Evolutionary conservation across 2,797 vertebrate species (phyloP), one percentile per base, ranked within the genome.

Genomic region (Hippoglossus hippoglossus): DNA sequence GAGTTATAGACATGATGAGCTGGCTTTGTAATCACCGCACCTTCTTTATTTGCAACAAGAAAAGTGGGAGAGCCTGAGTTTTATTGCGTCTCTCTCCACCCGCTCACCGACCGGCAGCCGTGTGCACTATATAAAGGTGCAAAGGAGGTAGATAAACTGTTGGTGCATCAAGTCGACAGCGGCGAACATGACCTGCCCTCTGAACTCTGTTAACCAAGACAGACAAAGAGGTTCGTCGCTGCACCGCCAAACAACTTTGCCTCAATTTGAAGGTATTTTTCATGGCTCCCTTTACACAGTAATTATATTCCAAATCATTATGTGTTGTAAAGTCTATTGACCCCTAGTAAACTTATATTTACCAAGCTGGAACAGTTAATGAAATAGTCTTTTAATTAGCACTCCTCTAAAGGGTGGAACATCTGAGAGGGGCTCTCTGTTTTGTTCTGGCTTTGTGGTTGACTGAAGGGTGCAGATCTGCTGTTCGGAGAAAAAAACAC

Each of bases 381-480:
- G 92, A 94, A 94, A 94, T 92, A 93, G 89, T 93, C 84, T 93
- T 94, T 94, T 94, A 94, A 95, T 95, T 95, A 94, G 93, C 87
- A 83, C 83, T 83, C 88, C 86, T 92, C 85, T 91, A 92, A 90
- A 86, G 91, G 91, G 90, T 89, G 80, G 79, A 82, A 86, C 89
- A 92, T 92, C 89, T 90, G 86, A 95, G 84, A 85, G 84, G 88
- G 89, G 44, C 15, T 89, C 84, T 80, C 63, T 73, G 87, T 90
- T 94, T 91, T 93, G 91, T 93, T 94, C 92, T 88, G 84, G 74
- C 89, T 94, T 92, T 89, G 87, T 89, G 92, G 91, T 89, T 94
- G 92, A 94, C 92, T 93, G 88, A 94, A 90, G 90, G 88, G 91
- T 92, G 90, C 88, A 88, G 87, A 91, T 92, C 87, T 80, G 86